Evolutionary conservation across 1,140 invertebrate genomes (phyloP).

Genomic region (Pseudomyrmex sp.): DNA sequence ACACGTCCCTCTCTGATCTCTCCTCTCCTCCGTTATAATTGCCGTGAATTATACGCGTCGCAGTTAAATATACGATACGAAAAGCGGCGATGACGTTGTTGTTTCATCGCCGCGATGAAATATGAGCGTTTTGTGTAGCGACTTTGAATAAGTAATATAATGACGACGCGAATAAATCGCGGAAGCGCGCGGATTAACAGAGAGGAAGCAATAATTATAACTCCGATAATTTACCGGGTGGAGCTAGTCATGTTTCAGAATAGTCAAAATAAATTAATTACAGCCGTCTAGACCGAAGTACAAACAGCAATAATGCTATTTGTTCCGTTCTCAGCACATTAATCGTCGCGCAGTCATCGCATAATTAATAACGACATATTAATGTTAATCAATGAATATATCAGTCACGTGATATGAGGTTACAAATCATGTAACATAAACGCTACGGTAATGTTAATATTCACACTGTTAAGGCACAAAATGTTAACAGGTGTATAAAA

Average conservation of each 20-base stretch:
- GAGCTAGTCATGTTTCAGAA: constrained; percentile 52
- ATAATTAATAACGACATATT: constrained; percentile 59
- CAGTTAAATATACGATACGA: constrained; percentile 11
- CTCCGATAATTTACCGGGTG: constrained; percentile 49
- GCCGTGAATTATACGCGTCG: constrained; percentile 2
- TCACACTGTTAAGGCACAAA: constrained; percentile 18
- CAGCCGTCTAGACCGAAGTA: constrained; percentile 52
- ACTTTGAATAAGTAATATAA: constrained; percentile 55
- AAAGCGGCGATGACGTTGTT: constrained; percentile 11
- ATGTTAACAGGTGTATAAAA: background rate
- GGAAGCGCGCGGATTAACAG: constrained; percentile 41
- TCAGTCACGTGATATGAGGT: constrained; percentile 36
- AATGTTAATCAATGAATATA: constrained; percentile 59
- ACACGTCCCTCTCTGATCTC: background rate
- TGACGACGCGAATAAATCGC: constrained; percentile 53
- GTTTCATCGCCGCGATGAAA: constrained; percentile 14
- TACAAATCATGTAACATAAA: constrained; percentile 47
- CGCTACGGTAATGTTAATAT: constrained; percentile 45
- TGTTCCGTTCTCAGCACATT: constrained; percentile 48
- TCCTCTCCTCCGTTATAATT: constrained; percentile 11
- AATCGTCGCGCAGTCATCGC: constrained; percentile 48
- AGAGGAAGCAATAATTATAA: constrained; percentile 51
- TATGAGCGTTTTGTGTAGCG: constrained; percentile 39
- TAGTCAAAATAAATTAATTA: constrained; percentile 60
- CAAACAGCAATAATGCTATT: constrained; percentile 58